Evolutionary conservation across 2,113 vertebrate species (phyloP), one percentile per base, ranked within the genome.

Genomic region (Myotis yumanensis): DNA sequence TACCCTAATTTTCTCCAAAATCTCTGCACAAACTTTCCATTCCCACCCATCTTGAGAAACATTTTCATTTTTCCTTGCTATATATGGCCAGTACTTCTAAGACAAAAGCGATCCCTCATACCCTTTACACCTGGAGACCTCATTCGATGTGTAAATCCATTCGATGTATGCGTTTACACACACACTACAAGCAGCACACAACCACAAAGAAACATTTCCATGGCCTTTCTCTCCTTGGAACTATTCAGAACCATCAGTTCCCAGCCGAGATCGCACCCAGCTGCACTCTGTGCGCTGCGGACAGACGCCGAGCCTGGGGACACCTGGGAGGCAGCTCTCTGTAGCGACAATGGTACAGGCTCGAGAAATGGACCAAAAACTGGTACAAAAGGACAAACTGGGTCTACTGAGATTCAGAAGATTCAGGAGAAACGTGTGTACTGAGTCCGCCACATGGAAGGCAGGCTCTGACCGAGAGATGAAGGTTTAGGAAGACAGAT

Each of bases 11-110:
- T 81, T 16, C 59, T 54, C n/a, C 30, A 86, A 85, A 85, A 46
- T 9, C 52, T 72, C 18, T 51, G 90, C 40, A 89, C 37, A 64
- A 79, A 85, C 18, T 35, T 28, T 57, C 52, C 80, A 75, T 69
- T 89, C n/a, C 32, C 59, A 32, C 15, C 32, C 59, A 51, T 43
- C 46, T 40, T 72, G 46, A 91, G n/a, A 66, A 66, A 11, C n/a
- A 35, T 32, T 93, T 64, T 82, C 30, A 69, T 40, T 90, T 88
- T 88, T 52, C n/a, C 35, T 93, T 81, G 71, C 54, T 62, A 57
- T 7, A 18, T 62, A 69, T 5, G 25, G n/a, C 86, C 66, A 86
- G 32, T 52, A 85, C 12, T 18, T 89, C 35, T 73, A 81, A 91
- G 72, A 28, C 73, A 79, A 66, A 37, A 87, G 23, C 22, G 32